A percentile compares a stretch with the other conserved stretches of the same genome.
phyloP scores from a whole-genome alignment of 2,888 invertebrate genomes.

The Melinaea menophilus region DNA sequence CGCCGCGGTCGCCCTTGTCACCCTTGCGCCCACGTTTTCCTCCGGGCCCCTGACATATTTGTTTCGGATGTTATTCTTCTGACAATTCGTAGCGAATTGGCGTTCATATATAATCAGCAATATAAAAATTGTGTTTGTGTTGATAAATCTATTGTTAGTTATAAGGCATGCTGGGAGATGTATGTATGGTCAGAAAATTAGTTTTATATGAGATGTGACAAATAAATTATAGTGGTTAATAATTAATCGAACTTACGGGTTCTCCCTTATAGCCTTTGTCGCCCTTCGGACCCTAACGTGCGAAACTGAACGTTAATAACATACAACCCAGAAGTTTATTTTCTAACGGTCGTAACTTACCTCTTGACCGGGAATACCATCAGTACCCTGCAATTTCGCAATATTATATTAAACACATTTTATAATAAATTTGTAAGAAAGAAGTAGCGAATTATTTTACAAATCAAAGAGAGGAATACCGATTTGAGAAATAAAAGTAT shows the following conservation, averaged over 20 bases:
- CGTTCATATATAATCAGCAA: not conserved
- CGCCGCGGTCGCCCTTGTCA: conserved; percentile 94
- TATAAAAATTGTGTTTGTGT: conserved; percentile 9
- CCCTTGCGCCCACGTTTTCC: conserved; percentile 96
- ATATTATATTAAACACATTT: not conserved
- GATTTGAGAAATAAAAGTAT: too few species aligned
- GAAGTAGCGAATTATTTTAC: too few species aligned
- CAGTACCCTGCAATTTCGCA: conserved; percentile 86
- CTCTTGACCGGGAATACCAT: conserved; percentile 95
- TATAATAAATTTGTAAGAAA: not conserved
- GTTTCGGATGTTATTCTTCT: not conserved
- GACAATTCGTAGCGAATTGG: not conserved
- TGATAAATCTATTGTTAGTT: conserved; percentile 22
- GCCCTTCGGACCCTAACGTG: conserved; percentile 88
- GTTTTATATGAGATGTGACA: conserved; percentile 18
- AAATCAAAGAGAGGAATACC: too few species aligned
- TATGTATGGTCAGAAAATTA: conserved; percentile 30
- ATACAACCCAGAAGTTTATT: conserved; percentile 1
- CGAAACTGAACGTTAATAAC: conserved; percentile 48
- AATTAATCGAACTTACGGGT: conserved; percentile 79
- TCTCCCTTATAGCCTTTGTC: conserved; percentile 93
- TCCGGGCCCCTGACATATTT: conserved; percentile 82
- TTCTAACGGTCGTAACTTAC: conserved; percentile 64
- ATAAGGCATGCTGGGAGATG: conserved; percentile 27
- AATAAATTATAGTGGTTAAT: not conserved